phyloP scores from a whole-genome alignment of 2,888 invertebrate genomes.

The Lysandra coridon region DNA sequence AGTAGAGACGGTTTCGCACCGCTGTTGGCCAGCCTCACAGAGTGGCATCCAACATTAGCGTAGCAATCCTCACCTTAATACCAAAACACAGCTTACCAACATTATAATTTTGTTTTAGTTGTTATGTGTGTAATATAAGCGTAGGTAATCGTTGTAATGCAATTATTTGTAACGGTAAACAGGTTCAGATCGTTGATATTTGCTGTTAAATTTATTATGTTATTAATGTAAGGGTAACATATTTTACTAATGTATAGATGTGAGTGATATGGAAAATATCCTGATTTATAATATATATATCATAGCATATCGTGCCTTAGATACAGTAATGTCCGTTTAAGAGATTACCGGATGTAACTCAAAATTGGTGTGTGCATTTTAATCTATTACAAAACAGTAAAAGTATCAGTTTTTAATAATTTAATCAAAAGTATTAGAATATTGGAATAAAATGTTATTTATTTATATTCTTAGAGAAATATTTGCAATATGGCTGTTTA shows the following conservation, averaged over 20 bases:
- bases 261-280: constrained; percentile 70
- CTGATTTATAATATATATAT: constrained; percentile 46
- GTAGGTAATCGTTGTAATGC: constrained; percentile 70
- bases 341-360: constrained; percentile 50
- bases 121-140: constrained; percentile 68
- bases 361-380: constrained; percentile 64
- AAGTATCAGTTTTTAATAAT: constrained; percentile 50
- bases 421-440: constrained; percentile 47
- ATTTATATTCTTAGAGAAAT: constrained; percentile 49
- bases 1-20: neutral
- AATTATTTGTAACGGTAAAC: constrained; percentile 61
- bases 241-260: constrained; percentile 55
- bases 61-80: constrained; percentile 79
- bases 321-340: constrained; percentile 60
- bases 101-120: constrained; percentile 75
- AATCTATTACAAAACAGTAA: constrained; percentile 44
- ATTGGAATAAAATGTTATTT: constrained; percentile 54
- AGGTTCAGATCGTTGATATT: constrained; percentile 70
- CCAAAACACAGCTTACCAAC: constrained; percentile 81
- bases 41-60: constrained; percentile 50
- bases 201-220: constrained; percentile 72
- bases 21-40: neutral
- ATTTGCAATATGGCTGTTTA: constrained; percentile 71
- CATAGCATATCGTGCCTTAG: constrained; percentile 75
- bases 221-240: constrained; percentile 63